A percentile compares a stretch with the other conserved stretches of the same genome.
phyloP scores from a whole-genome alignment of 2,113 vertebrate species.

The Regulus satrapa region DNA sequence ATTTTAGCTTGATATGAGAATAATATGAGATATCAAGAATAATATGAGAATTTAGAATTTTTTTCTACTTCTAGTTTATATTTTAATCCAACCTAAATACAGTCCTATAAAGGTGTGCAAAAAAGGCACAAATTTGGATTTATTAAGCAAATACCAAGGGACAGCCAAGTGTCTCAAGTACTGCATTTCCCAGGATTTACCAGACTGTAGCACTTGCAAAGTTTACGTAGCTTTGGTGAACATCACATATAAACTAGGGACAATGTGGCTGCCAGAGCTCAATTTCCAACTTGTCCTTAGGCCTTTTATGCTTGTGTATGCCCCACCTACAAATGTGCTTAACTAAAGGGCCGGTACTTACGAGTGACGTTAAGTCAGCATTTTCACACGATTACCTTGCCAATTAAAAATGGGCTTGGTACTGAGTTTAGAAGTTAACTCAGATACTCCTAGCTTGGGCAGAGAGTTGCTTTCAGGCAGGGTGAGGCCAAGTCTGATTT shows the following conservation, averaged over 20 bases:
- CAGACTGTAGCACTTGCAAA: not conserved
- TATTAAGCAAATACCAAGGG: not conserved
- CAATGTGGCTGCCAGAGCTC: conserved; percentile 31
- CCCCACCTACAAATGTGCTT: conserved; percentile 40
- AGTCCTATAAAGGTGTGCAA: not conserved
- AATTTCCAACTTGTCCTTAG: conserved; percentile 19
- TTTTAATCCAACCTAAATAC: not conserved
- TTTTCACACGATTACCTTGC: conserved; percentile 65
- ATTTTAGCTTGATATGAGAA: not conserved
- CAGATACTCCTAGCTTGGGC: conserved; percentile 65
- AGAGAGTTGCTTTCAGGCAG: conserved; percentile 64
- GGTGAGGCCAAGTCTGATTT: conserved; percentile 58
- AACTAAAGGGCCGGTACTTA: conserved; percentile 22
- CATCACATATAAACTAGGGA: not conserved
- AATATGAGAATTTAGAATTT: too few relatives aligned
- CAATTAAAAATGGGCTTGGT: conserved; percentile 62
- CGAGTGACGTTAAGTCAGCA: conserved; percentile 57
- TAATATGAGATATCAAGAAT: too few relatives aligned
- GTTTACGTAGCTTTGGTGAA: not conserved
- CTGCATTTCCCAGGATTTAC: not conserved
- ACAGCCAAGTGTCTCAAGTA: not conserved
- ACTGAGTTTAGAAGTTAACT: conserved; percentile 67
- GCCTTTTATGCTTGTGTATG: not conserved
- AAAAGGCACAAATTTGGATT: not conserved
- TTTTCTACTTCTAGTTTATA: not conserved